phyloP scores from a whole-genome alignment of 2,113 vertebrate species.

The Myiopsitta monachus region DNA sequence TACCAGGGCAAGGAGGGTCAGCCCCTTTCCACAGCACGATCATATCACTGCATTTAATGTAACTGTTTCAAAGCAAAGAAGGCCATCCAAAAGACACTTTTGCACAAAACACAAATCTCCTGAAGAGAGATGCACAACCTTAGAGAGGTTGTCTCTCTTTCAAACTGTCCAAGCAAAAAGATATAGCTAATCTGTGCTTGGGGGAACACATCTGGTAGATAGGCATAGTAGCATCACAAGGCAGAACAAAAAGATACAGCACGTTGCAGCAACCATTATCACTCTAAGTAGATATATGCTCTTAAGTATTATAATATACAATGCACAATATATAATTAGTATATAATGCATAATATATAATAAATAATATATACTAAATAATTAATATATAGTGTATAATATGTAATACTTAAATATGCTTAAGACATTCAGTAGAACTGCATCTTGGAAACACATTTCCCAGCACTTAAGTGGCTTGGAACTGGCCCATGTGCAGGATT shows the following conservation, averaged over 20 bases:
- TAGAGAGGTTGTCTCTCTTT: background rate
- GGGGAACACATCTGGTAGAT: background rate
- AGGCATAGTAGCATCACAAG: background rate
- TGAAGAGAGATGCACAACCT: background rate
- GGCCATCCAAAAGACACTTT: background rate
- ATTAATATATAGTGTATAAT: background rate
- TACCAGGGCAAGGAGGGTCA: background rate
- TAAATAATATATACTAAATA: background rate
- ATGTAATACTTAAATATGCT: background rate
- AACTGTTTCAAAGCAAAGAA: background rate
- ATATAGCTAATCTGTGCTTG: background rate
- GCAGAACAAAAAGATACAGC: background rate
- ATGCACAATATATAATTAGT: background rate
- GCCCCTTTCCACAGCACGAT: background rate
- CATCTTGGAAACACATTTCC: background rate
- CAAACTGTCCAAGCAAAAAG: background rate
- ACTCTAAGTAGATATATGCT: background rate
- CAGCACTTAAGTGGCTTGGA: background rate
- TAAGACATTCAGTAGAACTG: background rate
- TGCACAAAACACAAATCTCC: background rate
- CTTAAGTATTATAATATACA: background rate
- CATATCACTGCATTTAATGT: background rate
- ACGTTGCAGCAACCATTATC: background rate
- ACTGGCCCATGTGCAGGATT: background rate
- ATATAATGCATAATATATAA: background rate